Evolutionary conservation across 2,113 vertebrate genomes (phyloP).

Genomic region (human): GRCh38 chr11:71125501-71126000

Average conservation of each 20-base stretch:
- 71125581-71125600: neutral
- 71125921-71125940: neutral
- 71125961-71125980: too few relatives aligned
- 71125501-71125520: neutral
- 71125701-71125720: neutral
- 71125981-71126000: too few relatives aligned
- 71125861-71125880: neutral
- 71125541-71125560: neutral
- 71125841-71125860: neutral
- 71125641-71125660: neutral
- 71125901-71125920: neutral
- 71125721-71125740: neutral
- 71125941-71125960: too few relatives aligned
- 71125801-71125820: neutral
- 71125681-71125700: neutral
- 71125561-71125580: neutral
- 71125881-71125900: neutral
- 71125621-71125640: neutral
- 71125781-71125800: neutral
- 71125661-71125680: neutral
- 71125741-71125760: neutral
- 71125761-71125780: neutral
- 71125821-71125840: neutral
- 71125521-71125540: neutral
- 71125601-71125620: neutral